A percentile compares a stretch with the other conserved stretches of the same genome.
phyloP scores from a whole-genome alignment of 2,797 vertebrate genomes.

The Phaenicophaeus curvirostris region DNA sequence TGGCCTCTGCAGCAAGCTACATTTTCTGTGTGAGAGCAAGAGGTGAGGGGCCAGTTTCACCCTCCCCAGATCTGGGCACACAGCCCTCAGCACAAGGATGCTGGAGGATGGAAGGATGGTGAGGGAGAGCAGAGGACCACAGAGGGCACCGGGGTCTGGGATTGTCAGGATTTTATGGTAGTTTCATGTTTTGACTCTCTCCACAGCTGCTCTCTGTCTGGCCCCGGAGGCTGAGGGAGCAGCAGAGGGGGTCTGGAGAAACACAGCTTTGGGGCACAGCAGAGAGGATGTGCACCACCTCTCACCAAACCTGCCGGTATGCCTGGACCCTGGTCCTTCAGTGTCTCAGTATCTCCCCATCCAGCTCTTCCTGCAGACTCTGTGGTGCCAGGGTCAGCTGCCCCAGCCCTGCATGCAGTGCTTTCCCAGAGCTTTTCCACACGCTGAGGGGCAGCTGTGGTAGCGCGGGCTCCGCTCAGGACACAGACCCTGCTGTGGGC shows the following conservation, averaged over 20 bases:
- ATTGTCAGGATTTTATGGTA: not conserved
- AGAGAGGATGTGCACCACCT: not conserved
- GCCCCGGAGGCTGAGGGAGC: not conserved
- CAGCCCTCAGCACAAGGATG: rapidly evolving
- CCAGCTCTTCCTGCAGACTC: not conserved
- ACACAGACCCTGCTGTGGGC: not conserved
- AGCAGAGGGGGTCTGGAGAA: not conserved
- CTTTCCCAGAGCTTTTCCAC: not conserved
- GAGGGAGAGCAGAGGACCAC: not conserved
- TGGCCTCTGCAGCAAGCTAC: not conserved
- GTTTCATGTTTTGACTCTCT: not conserved
- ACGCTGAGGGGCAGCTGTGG: not conserved
- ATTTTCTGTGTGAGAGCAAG: not conserved
- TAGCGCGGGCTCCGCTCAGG: not conserved
- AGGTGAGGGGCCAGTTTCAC: not conserved
- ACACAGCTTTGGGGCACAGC: not conserved
- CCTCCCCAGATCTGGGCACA: not conserved
- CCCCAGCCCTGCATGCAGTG: not conserved
- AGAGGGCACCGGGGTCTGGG: not conserved
- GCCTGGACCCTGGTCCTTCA: not conserved
- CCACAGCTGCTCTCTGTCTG: not conserved
- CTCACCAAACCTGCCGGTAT: not conserved
- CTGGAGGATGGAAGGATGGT: not conserved
- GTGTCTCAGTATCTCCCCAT: not conserved
- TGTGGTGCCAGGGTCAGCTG: not conserved